Evolutionary conservation across 2,888 invertebrate species (phyloP), one percentile per base, ranked within the genome.

Genomic region (Amiota mariae): DNA sequence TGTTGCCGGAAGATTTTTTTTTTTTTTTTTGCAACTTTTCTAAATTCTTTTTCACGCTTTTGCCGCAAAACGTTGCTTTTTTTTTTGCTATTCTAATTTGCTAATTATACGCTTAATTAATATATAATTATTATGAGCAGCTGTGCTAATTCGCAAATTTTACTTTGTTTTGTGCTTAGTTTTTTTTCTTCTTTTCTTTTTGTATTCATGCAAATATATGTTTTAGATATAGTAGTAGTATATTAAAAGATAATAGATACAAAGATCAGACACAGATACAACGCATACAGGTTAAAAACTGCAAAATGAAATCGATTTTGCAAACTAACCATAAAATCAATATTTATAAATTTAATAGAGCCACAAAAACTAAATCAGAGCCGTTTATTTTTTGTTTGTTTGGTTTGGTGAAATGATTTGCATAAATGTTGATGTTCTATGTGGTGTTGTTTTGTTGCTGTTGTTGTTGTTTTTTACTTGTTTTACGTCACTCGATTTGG

Each of bases 71-170:
- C 81, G 85, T 36, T 36, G 36, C 36, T 36, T 36, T 24, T 36
- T 36, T 36, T 36, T 36, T 36, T 36, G 36, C 36, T 36, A 79
- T 85, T 85, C 84, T 84, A 85, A 85, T 86, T 86, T 82, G 84
- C 83, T 85, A 87, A 85, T 85, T 87, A 85, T 83, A 87, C 84
- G 85, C 84, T 80, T 73, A 85, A 79, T 87, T 85, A 83, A 79
- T 86, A 76, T 87, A 80, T 83, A 85, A 85, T 85, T 85, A 87
- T 86, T 82, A 74, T 72, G 77, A 82, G 78, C 82, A 73, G 77
- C 82, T 82, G 77, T 80, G 74, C 67, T 68, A 51, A 68, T 68
- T 51, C 67, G 67, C 67, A 68, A 68, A 46, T 63, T 76, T 81
- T 77, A 72, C 36, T 36, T 36, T 36, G 36, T 36, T 36, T 36